Conservation (phyloP, 2,113 vertebrate genomes). For the Coturnix japonica region DNA sequence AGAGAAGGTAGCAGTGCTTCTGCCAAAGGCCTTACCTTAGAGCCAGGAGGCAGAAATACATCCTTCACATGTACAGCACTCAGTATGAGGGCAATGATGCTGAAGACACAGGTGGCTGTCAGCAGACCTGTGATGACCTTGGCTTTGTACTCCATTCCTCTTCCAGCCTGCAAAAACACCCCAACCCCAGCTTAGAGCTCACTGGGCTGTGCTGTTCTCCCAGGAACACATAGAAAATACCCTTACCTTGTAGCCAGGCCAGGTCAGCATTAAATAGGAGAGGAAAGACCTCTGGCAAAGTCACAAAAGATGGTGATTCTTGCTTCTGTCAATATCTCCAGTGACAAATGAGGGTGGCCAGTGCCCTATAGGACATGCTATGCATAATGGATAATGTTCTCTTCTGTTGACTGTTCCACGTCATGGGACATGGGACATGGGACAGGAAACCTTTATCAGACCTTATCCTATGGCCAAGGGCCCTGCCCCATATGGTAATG, state of each 20-base stretch:
- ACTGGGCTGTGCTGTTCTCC: rapidly evolving
- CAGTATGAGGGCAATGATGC: constrained; percentile 67
- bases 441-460: neutral
- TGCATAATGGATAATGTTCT: neutral
- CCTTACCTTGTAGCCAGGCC: neutral
- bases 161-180: constrained; percentile 45
- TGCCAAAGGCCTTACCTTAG: constrained; percentile 49
- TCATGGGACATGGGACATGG: neutral
- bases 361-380: neutral
- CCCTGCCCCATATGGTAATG: neutral
- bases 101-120: neutral
- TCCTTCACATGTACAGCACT: neutral
- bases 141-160: constrained; percentile 46
- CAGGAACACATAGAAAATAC: neutral
- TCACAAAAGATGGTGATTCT: neutral
- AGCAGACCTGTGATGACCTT: constrained; percentile 30
- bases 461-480: neutral
- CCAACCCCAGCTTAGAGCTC: neutral
- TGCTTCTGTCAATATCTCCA: neutral
- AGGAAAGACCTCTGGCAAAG: neutral
- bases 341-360: neutral
- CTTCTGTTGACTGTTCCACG: neutral
- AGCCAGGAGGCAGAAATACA: constrained; percentile 35
- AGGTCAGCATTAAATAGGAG: neutral
- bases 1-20: rapidly evolving